Percentiles rank a stretch among this genome's conserved stretches.
Evolutionary conservation across 2,113 vertebrate species (phyloP).

Genomic region (Acinonyx jubatus): DNA sequence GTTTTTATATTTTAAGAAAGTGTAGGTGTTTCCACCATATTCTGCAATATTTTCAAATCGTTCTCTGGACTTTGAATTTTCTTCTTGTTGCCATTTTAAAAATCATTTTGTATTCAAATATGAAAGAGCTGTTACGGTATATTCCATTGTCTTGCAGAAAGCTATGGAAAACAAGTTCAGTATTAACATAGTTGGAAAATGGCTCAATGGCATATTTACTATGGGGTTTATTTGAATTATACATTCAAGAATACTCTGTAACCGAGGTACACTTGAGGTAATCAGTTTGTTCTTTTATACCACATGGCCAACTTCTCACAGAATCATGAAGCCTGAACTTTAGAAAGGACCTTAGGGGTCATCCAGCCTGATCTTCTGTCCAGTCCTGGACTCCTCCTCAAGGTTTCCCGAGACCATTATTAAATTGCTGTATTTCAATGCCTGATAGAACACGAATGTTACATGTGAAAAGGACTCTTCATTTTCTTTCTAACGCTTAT

Average conservation of each 20-base stretch:
- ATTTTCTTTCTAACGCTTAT: background rate
- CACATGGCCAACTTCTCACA: background rate
- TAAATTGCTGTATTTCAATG: slow-evolving; percentile 17
- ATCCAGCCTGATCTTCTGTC: background rate
- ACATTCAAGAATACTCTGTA: background rate
- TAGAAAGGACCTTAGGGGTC: background rate
- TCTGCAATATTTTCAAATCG: background rate
- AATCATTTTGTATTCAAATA: slow-evolving; percentile 16
- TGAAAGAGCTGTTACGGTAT: background rate
- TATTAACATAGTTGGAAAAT: slow-evolving; percentile 31
- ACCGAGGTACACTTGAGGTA: background rate
- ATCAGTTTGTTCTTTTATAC: background rate
- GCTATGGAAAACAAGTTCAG: background rate
- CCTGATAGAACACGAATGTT: background rate
- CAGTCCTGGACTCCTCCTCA: background rate
- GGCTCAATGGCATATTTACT: background rate
- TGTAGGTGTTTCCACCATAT: background rate
- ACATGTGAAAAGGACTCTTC: background rate
- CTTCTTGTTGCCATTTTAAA: slow-evolving; percentile 11
- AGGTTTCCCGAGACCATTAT: background rate
- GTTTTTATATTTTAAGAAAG: slow-evolving; percentile 20
- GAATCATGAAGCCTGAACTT: background rate
- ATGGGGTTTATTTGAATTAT: background rate
- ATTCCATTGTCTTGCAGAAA: background rate
- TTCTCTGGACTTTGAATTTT: background rate